Percentiles rank a stretch among this genome's conserved stretches.
phyloP scores from a whole-genome alignment of 2,888 invertebrate genomes.

The Brachypalpus laphriformis region DNA sequence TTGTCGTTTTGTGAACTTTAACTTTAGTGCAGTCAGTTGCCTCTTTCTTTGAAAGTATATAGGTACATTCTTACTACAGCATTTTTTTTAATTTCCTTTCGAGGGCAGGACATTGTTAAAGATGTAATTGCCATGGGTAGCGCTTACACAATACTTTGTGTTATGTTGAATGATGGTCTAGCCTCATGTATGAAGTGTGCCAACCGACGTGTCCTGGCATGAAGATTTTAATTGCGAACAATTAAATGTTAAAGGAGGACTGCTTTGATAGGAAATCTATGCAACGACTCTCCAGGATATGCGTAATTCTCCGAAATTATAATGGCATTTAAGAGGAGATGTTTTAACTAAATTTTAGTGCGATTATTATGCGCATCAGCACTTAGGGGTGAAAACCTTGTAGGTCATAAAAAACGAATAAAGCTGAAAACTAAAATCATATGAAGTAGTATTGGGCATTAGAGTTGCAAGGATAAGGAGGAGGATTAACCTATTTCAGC shows the following conservation, averaged over 20 bases:
- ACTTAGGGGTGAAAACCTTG: neutral
- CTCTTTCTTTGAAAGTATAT: constrained; percentile 22
- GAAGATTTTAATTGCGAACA: constrained; percentile 50
- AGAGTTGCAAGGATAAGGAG: neutral
- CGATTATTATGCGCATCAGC: neutral
- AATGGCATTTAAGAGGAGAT: neutral
- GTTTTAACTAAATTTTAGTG: neutral
- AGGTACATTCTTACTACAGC: no score
- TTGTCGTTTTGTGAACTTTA: constrained; percentile 28
- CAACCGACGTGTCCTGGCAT: constrained; percentile 33
- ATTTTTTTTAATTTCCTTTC: neutral
- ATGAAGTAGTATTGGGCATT: neutral
- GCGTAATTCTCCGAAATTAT: constrained; percentile 19
- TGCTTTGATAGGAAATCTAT: constrained; percentile 7
- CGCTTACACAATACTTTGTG: constrained; percentile 33
- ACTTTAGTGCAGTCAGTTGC: constrained; percentile 21
- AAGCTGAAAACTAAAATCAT: neutral
- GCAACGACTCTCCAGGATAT: constrained; percentile 12
- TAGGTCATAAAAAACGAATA: neutral
- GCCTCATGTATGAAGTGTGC: constrained; percentile 21
- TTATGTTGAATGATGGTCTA: constrained; percentile 13
- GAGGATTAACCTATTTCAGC: no score
- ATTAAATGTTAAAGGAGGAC: constrained; percentile 12
- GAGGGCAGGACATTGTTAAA: constrained; percentile 32
- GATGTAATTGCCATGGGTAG: constrained; percentile 35